These are phyloP conservation scores for Peromyscus nudipes DNA, from an alignment of 2,797 vertebrate genomes.

Conservation along the genomic window DNA sequence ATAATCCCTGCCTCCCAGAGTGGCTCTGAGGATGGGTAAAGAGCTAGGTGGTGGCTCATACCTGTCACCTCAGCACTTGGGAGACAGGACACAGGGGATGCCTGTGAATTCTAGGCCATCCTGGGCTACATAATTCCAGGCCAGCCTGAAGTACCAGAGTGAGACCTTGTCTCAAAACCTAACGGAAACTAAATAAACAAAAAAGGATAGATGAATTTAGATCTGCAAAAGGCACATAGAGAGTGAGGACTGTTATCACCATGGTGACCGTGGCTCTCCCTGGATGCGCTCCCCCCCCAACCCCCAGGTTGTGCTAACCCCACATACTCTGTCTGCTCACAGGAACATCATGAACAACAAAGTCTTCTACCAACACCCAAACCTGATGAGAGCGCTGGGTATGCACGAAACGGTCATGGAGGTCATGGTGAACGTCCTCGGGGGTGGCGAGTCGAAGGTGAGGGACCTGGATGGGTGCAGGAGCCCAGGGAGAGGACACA, in stretches of 20 bases:
- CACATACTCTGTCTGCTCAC: background rate
- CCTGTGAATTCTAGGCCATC: background rate
- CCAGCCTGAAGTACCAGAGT: background rate
- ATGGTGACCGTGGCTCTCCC: background rate
- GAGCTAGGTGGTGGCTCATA: background rate
- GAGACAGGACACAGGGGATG: background rate
- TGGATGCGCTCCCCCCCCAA: background rate
- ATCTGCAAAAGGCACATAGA: background rate
- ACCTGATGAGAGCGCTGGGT: constrained; percentile 96
- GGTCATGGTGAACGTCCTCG: constrained; percentile 97
- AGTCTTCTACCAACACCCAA: constrained; percentile 97
- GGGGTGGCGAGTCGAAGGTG: constrained; percentile 97
- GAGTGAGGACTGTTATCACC: background rate
- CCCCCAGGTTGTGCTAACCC: background rate
- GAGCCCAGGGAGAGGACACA: rapidly evolving
- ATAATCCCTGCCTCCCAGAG: background rate
- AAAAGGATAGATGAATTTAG: background rate
- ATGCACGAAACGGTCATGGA: constrained; percentile 99
- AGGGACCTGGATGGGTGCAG: background rate
- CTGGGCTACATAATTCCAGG: background rate
- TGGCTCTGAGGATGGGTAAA: background rate
- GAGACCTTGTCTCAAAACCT: background rate
- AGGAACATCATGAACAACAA: constrained; percentile 99
- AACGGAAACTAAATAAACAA: background rate
- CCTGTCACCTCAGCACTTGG: background rate